A percentile compares a stretch with the other conserved stretches of the same genome.
Conservation (phyloP, 1,140 invertebrate genomes). For the Sitobion miscanthi region DNA sequence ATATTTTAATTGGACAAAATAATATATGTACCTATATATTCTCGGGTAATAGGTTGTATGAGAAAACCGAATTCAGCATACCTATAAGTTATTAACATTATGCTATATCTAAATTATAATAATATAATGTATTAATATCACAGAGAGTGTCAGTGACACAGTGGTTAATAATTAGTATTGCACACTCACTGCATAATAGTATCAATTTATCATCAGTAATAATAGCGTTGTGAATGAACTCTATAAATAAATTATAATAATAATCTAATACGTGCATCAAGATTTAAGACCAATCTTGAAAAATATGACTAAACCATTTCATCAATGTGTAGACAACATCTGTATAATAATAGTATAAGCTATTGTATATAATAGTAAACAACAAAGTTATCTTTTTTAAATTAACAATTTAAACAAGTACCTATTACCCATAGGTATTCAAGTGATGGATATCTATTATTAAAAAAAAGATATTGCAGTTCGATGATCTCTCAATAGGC, state of each 20-base stretch:
- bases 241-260: neutral
- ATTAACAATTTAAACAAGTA: too few relatives aligned
- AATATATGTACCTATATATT: neutral
- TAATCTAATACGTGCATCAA: neutral
- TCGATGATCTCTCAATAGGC: neutral
- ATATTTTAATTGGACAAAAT: neutral
- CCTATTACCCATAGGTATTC: neutral
- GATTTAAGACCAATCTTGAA: neutral
- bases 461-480: neutral
- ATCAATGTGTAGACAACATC: too few relatives aligned
- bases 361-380: neutral
- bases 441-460: neutral
- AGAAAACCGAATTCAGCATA: neutral
- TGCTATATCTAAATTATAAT: too few relatives aligned
- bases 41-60: neutral
- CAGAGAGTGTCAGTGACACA: neutral
- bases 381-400: neutral
- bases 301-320: conserved; percentile 1
- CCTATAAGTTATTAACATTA: too few relatives aligned
- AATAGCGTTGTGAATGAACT: neutral
- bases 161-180: neutral
- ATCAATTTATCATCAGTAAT: neutral
- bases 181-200: neutral
- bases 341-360: neutral
- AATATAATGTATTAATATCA: too few relatives aligned